Percentiles rank a stretch among this genome's conserved stretches.
phyloP scores from a whole-genome alignment of 2,888 invertebrate genomes.

The Hipparchia sbordonii region DNA sequence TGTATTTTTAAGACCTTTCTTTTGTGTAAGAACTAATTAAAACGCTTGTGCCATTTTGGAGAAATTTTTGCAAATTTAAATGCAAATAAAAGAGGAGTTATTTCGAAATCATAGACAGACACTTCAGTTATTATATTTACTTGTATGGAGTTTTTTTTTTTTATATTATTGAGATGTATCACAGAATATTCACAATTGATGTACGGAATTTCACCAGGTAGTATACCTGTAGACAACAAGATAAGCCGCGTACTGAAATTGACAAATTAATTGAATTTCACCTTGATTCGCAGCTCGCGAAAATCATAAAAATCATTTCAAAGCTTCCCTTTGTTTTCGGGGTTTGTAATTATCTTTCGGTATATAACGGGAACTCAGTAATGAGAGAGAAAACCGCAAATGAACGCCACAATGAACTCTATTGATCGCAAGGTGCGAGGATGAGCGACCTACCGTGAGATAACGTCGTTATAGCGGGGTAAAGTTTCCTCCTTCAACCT shows the following conservation, averaged over 20 bases:
- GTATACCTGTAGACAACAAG: not conserved
- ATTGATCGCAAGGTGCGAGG: slow-evolving; percentile 26
- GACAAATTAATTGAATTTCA: slow-evolving; percentile 7
- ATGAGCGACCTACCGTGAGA: slow-evolving; percentile 13
- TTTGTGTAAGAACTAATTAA: too few species aligned
- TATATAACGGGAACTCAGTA: slow-evolving; percentile 8
- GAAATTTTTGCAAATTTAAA: too few species aligned
- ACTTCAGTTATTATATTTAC: too few species aligned
- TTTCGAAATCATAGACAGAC: too few species aligned
- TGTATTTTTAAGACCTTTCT: too few species aligned
- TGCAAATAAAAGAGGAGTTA: too few species aligned
- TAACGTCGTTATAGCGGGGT: slow-evolving; percentile 22
- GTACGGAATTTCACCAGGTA: too few species aligned
- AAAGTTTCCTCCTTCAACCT: not conserved
- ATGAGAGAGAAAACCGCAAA: slow-evolving; percentile 14
- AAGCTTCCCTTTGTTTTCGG: slow-evolving; percentile 5
- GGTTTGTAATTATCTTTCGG: slow-evolving; percentile 17
- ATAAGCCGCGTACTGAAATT: slow-evolving; percentile 2
- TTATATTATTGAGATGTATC: too few species aligned
- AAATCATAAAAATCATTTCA: slow-evolving; percentile 7
- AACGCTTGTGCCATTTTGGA: too few species aligned
- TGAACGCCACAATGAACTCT: slow-evolving; percentile 19
- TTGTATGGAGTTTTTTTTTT: too few species aligned
- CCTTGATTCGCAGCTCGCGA: not conserved
- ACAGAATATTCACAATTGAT: too few species aligned